Evolutionary conservation across 2,797 vertebrate genomes (phyloP).

Genomic region (Sebastes iracundus): DNA sequence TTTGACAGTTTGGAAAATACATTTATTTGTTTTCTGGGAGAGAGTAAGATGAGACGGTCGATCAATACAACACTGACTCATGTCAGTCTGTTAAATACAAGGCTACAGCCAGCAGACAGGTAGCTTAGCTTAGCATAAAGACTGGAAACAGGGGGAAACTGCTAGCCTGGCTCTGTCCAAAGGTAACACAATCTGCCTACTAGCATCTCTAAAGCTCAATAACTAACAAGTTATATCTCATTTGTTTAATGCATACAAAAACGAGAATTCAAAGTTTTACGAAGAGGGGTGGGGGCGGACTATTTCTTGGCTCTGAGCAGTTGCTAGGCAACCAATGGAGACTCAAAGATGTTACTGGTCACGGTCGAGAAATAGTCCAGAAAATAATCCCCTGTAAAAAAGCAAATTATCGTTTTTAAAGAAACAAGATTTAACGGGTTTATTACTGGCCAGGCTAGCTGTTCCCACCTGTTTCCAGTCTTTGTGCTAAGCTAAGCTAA

Average conservation of each 20-base stretch:
- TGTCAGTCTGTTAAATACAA: not conserved
- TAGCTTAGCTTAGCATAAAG: not conserved
- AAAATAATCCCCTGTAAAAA: not conserved
- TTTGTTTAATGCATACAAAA: conserved; percentile 22
- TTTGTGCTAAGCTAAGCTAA: conserved; percentile 23
- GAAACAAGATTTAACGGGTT: not conserved
- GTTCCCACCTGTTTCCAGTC: not conserved
- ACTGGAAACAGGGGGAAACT: not conserved
- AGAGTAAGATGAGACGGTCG: not conserved
- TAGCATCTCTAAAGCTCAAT: not conserved
- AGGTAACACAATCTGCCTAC: not conserved
- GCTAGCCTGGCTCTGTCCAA: not conserved
- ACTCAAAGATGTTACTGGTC: not conserved
- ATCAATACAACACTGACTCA: not conserved
- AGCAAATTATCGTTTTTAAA: not conserved
- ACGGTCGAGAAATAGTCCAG: not conserved
- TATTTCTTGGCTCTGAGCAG: conserved; percentile 4
- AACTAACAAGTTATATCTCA: not conserved
- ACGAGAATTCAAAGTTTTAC: not conserved
- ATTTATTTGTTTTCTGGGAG: not conserved
- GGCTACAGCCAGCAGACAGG: not conserved
- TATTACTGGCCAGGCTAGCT: not conserved
- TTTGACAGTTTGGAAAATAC: conserved; percentile 22
- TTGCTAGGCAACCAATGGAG: conserved; percentile 23
- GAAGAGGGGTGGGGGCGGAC: not conserved